phyloP scores from a whole-genome alignment of 2,113 vertebrate genomes.

The Chaetodon auriga region DNA sequence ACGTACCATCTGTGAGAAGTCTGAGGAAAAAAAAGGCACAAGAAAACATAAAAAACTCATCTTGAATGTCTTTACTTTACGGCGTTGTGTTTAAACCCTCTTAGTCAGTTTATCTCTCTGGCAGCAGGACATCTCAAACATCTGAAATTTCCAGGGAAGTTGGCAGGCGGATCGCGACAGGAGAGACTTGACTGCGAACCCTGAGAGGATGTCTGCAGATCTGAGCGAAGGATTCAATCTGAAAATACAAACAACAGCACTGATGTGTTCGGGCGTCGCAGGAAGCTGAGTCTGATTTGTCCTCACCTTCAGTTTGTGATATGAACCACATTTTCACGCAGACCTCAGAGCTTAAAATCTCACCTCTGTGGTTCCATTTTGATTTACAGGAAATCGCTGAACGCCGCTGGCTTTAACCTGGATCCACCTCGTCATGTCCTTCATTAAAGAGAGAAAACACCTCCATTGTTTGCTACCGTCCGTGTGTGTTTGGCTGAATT shows the following conservation, averaged over 20 bases:
- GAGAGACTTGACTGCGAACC: slow-evolving; percentile 21
- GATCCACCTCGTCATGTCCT: slow-evolving; percentile 38
- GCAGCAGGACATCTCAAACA: slow-evolving; percentile 25
- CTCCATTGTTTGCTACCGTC: not conserved
- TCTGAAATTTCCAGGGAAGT: slow-evolving; percentile 35
- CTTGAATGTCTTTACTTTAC: slow-evolving; percentile 23
- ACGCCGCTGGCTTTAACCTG: slow-evolving; percentile 47
- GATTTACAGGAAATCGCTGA: slow-evolving; percentile 49
- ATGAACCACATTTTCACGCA: too few species aligned
- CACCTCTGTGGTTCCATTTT: slow-evolving; percentile 42
- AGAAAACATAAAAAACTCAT: not conserved
- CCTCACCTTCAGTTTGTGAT: not conserved
- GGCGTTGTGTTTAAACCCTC: not conserved
- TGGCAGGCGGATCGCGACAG: slow-evolving; percentile 12
- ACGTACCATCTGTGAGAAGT: slow-evolving; percentile 24
- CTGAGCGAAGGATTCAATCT: not conserved
- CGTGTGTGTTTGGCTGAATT: slow-evolving; percentile 22
- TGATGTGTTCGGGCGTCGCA: not conserved
- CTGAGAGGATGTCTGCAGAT: slow-evolving; percentile 5
- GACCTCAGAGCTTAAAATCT: slow-evolving; percentile 1
- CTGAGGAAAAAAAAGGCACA: not conserved
- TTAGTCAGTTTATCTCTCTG: not conserved
- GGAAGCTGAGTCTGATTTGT: not conserved
- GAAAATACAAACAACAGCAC: not conserved
- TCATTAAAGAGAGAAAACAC: slow-evolving; percentile 29